These are phyloP conservation scores for Pediacus dermestoides DNA, from an alignment of 2,888 invertebrate genomes.

Conservation along the genomic window DNA sequence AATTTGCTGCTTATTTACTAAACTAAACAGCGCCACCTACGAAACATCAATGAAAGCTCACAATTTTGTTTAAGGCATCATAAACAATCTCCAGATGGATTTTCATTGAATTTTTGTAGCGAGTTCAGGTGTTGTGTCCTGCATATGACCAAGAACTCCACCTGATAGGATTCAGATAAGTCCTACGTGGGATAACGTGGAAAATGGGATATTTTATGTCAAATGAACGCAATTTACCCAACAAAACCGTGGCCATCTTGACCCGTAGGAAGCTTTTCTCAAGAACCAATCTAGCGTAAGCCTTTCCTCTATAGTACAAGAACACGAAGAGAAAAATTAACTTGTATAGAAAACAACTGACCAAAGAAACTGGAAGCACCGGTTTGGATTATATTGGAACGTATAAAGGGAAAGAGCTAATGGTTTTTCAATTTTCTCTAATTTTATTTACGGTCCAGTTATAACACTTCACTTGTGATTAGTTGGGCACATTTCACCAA, in stretches of 20 bases:
- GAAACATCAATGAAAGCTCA: too few species aligned
- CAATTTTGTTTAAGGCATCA: too few species aligned
- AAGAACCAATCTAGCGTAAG: conserved; percentile 7
- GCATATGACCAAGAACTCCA: conserved; percentile 1
- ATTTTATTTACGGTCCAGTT: conserved; percentile 1
- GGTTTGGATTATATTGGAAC: not conserved
- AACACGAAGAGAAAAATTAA: conserved; percentile 2
- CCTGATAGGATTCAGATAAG: conserved; percentile 20
- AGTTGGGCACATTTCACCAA: not conserved
- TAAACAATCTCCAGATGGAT: too few species aligned
- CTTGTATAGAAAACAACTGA: conserved; percentile 2
- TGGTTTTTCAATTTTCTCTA: not conserved
- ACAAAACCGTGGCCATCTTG: conserved; percentile 18
- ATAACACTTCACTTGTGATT: not conserved
- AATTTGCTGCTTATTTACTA: too few species aligned
- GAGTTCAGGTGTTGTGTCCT: not conserved
- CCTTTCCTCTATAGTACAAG: not conserved
- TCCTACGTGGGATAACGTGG: conserved; percentile 15
- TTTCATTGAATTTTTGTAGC: too few species aligned
- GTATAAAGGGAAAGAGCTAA: not conserved
- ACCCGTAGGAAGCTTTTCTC: conserved; percentile 7
- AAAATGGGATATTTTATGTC: conserved; percentile 21
- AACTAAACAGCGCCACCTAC: too few species aligned
- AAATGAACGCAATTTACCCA: conserved; percentile 21
- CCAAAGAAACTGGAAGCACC: not conserved